Percentiles rank a stretch among this genome's conserved stretches.
Conservation (phyloP, 2,888 invertebrate species). For the Thumatha senex region DNA sequence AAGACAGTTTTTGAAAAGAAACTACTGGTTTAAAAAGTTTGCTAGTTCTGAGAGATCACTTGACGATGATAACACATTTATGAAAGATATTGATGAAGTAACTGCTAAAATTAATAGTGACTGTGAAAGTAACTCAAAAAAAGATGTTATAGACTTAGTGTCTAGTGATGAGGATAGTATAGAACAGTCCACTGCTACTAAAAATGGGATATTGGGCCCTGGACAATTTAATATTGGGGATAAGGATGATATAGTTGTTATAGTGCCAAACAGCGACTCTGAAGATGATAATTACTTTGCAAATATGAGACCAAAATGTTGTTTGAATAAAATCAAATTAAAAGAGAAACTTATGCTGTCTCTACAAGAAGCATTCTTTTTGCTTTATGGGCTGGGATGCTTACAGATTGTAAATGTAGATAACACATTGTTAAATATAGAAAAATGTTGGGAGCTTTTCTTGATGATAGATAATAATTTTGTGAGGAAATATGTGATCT, state of each 20-base stretch:
- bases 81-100: constrained; percentile 59
- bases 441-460: constrained; percentile 84
- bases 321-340: constrained; percentile 82
- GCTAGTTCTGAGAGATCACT: constrained; percentile 37
- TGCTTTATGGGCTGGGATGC: constrained; percentile 86
- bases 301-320: constrained; percentile 83
- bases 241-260: constrained; percentile 76
- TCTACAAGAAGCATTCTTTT: constrained; percentile 91
- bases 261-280: constrained; percentile 86
- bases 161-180: constrained; percentile 63
- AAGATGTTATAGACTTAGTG: constrained; percentile 73
- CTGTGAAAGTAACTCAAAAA: constrained; percentile 44
- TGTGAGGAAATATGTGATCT: constrained; percentile 88
- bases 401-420: constrained; percentile 83
- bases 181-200: constrained; percentile 32
- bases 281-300: constrained; percentile 85
- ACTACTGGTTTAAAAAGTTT: constrained; percentile 79
- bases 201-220: constrained; percentile 10
- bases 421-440: constrained; percentile 74
- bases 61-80: constrained; percentile 48
- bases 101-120: constrained; percentile 57
- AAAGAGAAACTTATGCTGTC: constrained; percentile 87
- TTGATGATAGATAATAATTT: constrained; percentile 84
- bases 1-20: constrained; percentile 84
- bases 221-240: constrained; percentile 42